Percentiles rank a stretch among this genome's conserved stretches.
Conservation (phyloP, 2,797 vertebrate genomes). For the Mionectes olivaceus region DNA sequence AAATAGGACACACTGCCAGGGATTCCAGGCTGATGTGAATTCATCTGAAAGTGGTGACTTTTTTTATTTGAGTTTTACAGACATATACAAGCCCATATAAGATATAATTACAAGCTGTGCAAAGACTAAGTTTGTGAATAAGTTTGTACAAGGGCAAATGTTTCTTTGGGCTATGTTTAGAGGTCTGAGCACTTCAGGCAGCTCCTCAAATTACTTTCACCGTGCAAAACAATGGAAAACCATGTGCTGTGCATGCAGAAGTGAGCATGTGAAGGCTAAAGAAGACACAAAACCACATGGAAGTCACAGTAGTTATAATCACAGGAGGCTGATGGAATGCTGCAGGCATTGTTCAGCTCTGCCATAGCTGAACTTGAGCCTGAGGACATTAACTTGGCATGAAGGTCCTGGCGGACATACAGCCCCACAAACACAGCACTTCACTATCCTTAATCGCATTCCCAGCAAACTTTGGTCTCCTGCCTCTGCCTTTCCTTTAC, state of each 20-base stretch:
- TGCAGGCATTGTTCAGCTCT: neutral
- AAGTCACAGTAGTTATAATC: neutral
- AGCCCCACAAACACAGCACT: neutral
- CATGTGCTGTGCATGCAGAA: neutral
- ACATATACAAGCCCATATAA: neutral
- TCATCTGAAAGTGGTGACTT: neutral
- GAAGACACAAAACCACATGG: neutral
- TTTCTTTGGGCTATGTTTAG: neutral
- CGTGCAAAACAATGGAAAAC: neutral
- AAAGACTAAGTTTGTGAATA: neutral
- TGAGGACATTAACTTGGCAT: neutral
- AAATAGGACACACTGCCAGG: neutral
- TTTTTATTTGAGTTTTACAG: neutral
- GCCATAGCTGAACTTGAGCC: accelerated
- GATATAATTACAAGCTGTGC: neutral
- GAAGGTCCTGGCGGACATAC: neutral
- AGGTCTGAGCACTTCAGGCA: neutral
- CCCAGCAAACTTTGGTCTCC: accelerated
- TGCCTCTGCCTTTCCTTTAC: neutral
- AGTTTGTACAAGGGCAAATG: neutral
- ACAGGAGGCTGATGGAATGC: neutral
- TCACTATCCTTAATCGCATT: neutral
- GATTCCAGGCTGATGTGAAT: neutral
- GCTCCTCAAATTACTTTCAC: neutral
- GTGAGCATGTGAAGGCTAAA: neutral